Conservation (phyloP, 2,888 invertebrate genomes). For the Cheilosia impressa region DNA sequence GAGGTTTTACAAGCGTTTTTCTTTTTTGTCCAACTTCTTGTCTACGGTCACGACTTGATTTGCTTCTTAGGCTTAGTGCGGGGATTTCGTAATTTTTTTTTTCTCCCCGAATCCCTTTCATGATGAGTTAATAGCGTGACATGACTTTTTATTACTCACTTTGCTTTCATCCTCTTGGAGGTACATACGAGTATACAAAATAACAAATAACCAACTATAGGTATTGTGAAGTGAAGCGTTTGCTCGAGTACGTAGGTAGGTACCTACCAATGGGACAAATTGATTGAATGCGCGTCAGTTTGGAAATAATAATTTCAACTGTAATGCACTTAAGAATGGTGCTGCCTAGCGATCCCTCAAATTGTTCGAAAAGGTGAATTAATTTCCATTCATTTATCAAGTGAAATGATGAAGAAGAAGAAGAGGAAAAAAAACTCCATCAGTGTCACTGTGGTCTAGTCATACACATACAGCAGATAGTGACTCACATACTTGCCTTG, state of each 20-base stretch:
- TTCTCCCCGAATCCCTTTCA: slow-evolving; percentile 3
- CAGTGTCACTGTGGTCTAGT: slow-evolving; percentile 30
- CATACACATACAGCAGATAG: not conserved
- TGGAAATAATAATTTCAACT: slow-evolving; percentile 65
- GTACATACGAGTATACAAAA: not conserved
- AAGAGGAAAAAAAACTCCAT: slow-evolving; percentile 27
- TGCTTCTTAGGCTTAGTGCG: slow-evolving; percentile 19
- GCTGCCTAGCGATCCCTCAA: not conserved
- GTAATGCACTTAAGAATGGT: slow-evolving; percentile 57
- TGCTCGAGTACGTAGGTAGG: not conserved
- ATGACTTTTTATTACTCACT: slow-evolving; percentile 72
- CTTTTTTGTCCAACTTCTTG: slow-evolving; percentile 9
- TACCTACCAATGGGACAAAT: slow-evolving; percentile 55
- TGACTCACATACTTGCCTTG: slow-evolving; percentile 25
- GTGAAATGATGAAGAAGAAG: slow-evolving; percentile 20
- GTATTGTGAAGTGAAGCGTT: slow-evolving; percentile 25
- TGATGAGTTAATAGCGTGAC: slow-evolving; percentile 72
- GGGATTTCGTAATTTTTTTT: slow-evolving; percentile 8
- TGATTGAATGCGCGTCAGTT: slow-evolving; percentile 68
- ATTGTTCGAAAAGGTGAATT: slow-evolving; percentile 10
- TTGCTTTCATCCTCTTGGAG: slow-evolving; percentile 39
- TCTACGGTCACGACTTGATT: slow-evolving; percentile 55
- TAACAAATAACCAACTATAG: not conserved
- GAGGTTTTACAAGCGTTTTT: slow-evolving; percentile 12
- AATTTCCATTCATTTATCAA: slow-evolving; percentile 61